phyloP scores from a whole-genome alignment of 2,797 vertebrate species.

The Helarctos malayanus region DNA sequence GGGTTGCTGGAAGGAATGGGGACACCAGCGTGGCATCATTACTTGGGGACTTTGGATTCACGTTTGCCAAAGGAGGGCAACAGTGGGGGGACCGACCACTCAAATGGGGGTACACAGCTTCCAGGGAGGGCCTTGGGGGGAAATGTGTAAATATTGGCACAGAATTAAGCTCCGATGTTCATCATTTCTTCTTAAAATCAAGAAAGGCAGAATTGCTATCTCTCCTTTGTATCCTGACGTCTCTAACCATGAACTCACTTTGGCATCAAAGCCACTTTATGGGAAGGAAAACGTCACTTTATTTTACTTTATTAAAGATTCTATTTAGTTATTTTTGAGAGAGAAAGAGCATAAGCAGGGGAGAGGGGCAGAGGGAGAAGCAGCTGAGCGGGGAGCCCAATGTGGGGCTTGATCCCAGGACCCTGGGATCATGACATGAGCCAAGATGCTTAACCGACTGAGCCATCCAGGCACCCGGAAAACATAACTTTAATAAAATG shows the following conservation, averaged over 20 bases:
- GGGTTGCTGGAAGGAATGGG: not conserved
- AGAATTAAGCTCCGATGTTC: not conserved
- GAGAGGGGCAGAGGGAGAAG: not conserved
- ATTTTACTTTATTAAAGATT: not conserved
- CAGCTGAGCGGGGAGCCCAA: not conserved
- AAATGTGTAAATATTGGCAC: not conserved
- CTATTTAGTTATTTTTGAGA: not conserved
- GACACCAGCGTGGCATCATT: rapidly evolving
- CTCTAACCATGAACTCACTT: not conserved
- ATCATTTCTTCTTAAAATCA: not conserved
- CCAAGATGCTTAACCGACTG: no score
- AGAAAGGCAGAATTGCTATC: not conserved
- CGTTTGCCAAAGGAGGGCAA: rapidly evolving
- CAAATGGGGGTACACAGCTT: not conserved
- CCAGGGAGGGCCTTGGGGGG: not conserved
- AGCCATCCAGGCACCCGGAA: not conserved
- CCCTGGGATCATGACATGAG: no score
- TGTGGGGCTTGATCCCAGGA: not conserved
- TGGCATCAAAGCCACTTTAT: not conserved
- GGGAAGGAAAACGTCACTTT: not conserved
- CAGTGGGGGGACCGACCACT: not conserved
- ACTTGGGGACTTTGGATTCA: not conserved
- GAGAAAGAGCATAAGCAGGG: not conserved
- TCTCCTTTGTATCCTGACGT: not conserved
- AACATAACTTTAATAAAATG: not conserved